Percentiles rank a stretch among this genome's conserved stretches.
Evolutionary conservation across 2,888 invertebrate genomes (phyloP).

Genomic region (Imbricaverruca yamaguchii): DNA sequence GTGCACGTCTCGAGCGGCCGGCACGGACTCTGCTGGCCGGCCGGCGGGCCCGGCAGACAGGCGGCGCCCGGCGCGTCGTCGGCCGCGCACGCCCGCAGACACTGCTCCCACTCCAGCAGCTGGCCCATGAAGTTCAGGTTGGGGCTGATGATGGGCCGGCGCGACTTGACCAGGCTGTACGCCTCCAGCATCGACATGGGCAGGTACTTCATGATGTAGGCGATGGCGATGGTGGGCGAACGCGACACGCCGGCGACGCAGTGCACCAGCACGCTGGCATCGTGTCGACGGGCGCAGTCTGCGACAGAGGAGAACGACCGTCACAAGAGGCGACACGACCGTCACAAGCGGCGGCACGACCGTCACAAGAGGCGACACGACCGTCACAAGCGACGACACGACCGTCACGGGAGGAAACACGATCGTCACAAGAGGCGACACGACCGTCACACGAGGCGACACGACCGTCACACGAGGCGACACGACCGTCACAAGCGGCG

Average conservation of each 20-base stretch:
- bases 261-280: conserved; percentile 69
- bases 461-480: no score
- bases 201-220: conserved; percentile 80
- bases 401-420: not conserved
- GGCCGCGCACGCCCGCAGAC: conserved; percentile 40
- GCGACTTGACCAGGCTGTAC: conserved; percentile 73
- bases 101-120: conserved; percentile 71
- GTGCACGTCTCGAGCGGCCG: conserved; percentile 13
- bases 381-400: not conserved
- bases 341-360: no score
- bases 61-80: not conserved
- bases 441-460: no score
- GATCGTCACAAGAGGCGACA: no score
- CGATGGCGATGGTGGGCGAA: conserved; percentile 89
- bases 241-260: conserved; percentile 93
- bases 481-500: not conserved
- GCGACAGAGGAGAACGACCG: conserved; percentile 40
- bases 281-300: conserved; percentile 61
- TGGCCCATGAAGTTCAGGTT: conserved; percentile 93
- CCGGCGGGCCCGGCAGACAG: not conserved
- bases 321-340: not conserved
- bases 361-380: no score
- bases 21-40: conserved; percentile 7
- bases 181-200: conserved; percentile 73
- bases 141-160: conserved; percentile 83